Evolutionary conservation across 1,140 invertebrate genomes (phyloP), one percentile per base, ranked within the genome.

Genomic region (Apis cerana): DNA sequence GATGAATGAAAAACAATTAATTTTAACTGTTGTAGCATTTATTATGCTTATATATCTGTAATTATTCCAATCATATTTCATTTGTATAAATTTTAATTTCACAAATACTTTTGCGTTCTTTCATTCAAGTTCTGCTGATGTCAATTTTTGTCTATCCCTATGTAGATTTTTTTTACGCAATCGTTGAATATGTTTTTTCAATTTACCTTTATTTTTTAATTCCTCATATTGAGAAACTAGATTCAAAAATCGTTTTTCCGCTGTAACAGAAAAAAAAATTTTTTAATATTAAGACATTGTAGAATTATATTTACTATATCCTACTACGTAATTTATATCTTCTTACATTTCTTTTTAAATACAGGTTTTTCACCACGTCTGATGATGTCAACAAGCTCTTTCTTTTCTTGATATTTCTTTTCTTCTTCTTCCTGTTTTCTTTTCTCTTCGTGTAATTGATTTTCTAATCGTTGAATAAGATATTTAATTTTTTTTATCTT

Each of bases 291-390:
- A 48, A 10, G 17, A 19, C 0, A 19, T 54, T 50, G 10, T 43
- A 43, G 9, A 65, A 1, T 33, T 33, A n/a, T 3, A 68, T 7
- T 69, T 69, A 11, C 7, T 71, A 12, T 43, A 43, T 43, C 33
- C 0, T 43, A 43, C 5, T 43, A 56, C 23, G 23, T 43, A 21
- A 0, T 56, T 82, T 68, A 62, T 72, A 10, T 84, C 62, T 72
- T 62, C 95, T 96, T 95, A 98, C 97, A 97, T 96, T 98, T 98
- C 90, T 97, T 98, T 76, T 97, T 95, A 89, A 96, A 97, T 54
- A 94, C 93, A 50, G 97, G 97, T 76, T 95, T 96, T 85, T 95
- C 95, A 54, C 97, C 97, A 86, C 95, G 92, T 87, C 95, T 95
- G 2, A 96, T 95, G 23, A 95, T 94, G 72, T 96, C 92, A 43